Evolutionary conservation across 1,140 invertebrate species (phyloP).

Genomic region (Hestina assimilis): DNA sequence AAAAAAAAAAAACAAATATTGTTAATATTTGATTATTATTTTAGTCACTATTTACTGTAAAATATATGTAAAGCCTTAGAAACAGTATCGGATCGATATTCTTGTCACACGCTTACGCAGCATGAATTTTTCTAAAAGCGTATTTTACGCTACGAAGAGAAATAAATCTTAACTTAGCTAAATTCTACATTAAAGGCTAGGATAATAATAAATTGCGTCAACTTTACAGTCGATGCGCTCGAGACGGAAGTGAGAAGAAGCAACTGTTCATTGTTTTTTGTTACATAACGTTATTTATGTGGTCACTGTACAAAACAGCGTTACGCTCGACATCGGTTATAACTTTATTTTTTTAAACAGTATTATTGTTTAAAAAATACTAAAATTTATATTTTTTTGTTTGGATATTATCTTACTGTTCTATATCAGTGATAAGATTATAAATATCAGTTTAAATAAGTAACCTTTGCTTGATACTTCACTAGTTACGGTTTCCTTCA

Average conservation of each 20-base stretch:
- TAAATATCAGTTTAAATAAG: too few relatives aligned
- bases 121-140: not conserved
- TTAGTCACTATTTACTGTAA: not conserved
- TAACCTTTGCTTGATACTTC: too few relatives aligned
- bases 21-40: too few relatives aligned
- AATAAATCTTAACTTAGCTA: conserved; percentile 8
- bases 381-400: too few relatives aligned
- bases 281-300: not conserved
- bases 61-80: not conserved
- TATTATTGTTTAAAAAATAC: not conserved
- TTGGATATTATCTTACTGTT: too few relatives aligned
- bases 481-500: too few relatives aligned
- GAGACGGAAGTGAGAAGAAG: not conserved
- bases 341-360: too few relatives aligned
- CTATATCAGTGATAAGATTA: too few relatives aligned
- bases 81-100: not conserved
- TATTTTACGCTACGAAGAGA: not conserved
- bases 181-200: not conserved
- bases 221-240: not conserved
- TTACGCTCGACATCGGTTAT: not conserved
- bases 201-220: conserved; percentile 3
- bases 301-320: not conserved
- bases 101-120: not conserved
- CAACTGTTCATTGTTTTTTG: conserved; percentile 1
- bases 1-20: too few relatives aligned